phyloP scores from a whole-genome alignment of 2,113 vertebrate species.

The Gambusia holbrooki region DNA sequence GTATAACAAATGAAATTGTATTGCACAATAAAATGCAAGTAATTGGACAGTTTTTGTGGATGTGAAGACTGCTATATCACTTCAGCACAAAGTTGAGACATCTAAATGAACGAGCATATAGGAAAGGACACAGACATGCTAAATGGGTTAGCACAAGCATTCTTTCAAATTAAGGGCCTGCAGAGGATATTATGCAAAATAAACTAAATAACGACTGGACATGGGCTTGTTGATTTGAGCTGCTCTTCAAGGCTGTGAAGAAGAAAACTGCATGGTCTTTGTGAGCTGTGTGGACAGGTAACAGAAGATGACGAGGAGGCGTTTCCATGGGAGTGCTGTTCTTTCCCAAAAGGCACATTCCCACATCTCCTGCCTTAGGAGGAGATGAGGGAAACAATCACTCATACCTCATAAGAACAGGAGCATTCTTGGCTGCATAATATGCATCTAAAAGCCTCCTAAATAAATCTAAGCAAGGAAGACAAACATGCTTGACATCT shows the following conservation, averaged over 20 bases:
- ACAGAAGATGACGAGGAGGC: conserved; percentile 14
- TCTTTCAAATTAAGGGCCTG: no score
- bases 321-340: conserved; percentile 71
- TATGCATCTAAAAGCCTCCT: conserved; percentile 62
- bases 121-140: no score
- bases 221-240: conserved; percentile 39
- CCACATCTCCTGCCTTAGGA: conserved; percentile 70
- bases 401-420: conserved; percentile 68
- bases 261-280: conserved; percentile 27
- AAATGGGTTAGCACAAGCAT: no score
- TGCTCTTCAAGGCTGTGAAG: conserved; percentile 18
- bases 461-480: conserved; percentile 71
- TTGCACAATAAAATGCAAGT: no score
- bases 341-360: conserved; percentile 54
- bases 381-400: conserved; percentile 58
- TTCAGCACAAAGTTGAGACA: no score
- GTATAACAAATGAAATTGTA: no score
- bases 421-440: conserved; percentile 68
- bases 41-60: no score
- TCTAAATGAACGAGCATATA: no score
- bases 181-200: no score
- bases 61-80: no score
- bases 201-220: background rate
- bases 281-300: conserved; percentile 31
- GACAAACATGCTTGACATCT: conserved; percentile 38